Conservation (phyloP, 1,140 invertebrate species). For the Drosophila watanabei region DNA sequence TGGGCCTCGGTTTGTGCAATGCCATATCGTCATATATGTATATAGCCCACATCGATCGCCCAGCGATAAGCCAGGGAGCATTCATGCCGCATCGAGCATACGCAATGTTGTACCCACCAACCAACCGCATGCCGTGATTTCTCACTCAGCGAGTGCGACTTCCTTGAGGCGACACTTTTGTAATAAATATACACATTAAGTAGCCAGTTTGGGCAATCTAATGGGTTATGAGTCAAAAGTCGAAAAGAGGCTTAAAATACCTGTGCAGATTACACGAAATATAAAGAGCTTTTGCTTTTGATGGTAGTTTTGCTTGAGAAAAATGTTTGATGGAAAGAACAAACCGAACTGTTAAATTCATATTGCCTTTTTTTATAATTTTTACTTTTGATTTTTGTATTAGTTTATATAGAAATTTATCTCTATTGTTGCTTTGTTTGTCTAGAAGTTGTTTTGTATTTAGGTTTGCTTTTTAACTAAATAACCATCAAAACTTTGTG, state of each 20-base stretch:
- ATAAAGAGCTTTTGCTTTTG: neutral
- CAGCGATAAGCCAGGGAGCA: slow-evolving; percentile 58
- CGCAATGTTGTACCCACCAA: slow-evolving; percentile 56
- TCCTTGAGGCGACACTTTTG: slow-evolving; percentile 13
- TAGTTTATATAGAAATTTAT: neutral
- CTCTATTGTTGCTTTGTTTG: neutral
- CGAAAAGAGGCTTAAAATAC: slow-evolving; percentile 45
- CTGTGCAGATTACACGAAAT: slow-evolving; percentile 31
- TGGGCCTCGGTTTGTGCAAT: slow-evolving; percentile 43
- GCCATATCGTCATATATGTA: slow-evolving; percentile 8
- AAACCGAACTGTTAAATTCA: too few relatives aligned
- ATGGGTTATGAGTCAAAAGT: slow-evolving; percentile 24
- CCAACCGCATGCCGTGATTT: slow-evolving; percentile 30
- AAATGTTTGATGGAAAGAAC: neutral
- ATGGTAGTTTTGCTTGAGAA: neutral
- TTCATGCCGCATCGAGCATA: slow-evolving; percentile 72
- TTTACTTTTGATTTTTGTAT: neutral
- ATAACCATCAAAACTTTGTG: neutral
- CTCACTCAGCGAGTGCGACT: slow-evolving; percentile 21
- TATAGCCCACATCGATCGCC: slow-evolving; percentile 42
- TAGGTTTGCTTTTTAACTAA: too few relatives aligned
- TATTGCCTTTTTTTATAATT: too few relatives aligned
- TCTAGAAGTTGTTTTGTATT: neutral
- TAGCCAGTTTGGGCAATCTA: slow-evolving; percentile 11
- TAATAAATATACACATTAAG: neutral